These are phyloP conservation scores for Adela reaumurella DNA, from an alignment of 2,888 invertebrate genomes.

Conservation along the genomic window DNA sequence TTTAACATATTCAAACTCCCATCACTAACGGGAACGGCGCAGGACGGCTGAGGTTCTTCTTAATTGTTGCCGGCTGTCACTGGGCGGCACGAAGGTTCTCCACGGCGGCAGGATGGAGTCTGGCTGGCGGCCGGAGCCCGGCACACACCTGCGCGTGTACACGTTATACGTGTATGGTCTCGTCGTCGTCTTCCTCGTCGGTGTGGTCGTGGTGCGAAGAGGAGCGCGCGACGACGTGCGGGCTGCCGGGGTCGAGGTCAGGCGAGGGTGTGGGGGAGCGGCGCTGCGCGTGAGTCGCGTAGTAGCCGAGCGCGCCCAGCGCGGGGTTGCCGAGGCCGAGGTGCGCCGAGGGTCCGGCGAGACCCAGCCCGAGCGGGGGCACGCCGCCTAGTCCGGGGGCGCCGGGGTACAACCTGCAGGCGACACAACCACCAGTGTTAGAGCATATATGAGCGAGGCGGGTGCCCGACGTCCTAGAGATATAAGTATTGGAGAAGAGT, in stretches of 20 bases:
- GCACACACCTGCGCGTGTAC: no score
- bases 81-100: no score
- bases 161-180: slow-evolving; percentile 59
- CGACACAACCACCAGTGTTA: no score
- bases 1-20: no score
- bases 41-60: no score
- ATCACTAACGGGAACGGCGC: no score
- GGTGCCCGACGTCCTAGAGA: no score
- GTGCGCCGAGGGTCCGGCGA: slow-evolving; percentile 67
- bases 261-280: slow-evolving; percentile 37
- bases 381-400: slow-evolving; percentile 55
- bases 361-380: slow-evolving; percentile 55
- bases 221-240: slow-evolving; percentile 40
- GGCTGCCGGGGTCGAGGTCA: slow-evolving; percentile 60
- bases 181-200: slow-evolving; percentile 58
- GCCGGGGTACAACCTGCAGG: slow-evolving; percentile 58
- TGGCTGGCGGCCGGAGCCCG: no score
- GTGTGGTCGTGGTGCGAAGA: slow-evolving; percentile 38
- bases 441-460: no score
- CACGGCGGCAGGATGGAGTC: no score
- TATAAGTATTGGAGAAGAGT: no score
- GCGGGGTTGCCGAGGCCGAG: slow-evolving; percentile 67
- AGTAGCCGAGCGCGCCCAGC: slow-evolving; percentile 52
- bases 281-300: slow-evolving; percentile 42
- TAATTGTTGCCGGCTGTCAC: no score